Conservation (phyloP, 2,797 vertebrate genomes). For the Girardinus metallicus region DNA sequence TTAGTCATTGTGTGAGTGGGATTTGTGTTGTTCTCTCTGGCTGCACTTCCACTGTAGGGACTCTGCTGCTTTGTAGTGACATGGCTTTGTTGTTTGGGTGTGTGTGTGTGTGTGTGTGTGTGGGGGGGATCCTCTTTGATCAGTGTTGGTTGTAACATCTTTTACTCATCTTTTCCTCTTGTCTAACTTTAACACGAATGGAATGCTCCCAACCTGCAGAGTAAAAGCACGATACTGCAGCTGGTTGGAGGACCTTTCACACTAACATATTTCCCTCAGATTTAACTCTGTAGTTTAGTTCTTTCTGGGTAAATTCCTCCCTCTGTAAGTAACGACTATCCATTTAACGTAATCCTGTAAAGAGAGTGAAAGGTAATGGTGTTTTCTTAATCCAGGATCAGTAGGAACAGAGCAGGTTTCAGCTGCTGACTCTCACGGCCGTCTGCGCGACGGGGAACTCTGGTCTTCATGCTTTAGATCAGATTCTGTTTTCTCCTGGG, state of each 20-base stretch:
- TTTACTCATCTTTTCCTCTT: constrained; percentile 27
- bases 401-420: constrained; percentile 50
- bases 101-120: neutral
- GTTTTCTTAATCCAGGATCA: constrained; percentile 50
- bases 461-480: neutral
- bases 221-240: constrained; percentile 34
- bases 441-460: neutral
- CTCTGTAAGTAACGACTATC: constrained; percentile 23
- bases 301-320: neutral
- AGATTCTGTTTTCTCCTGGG: constrained; percentile 8
- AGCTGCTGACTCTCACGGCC: constrained; percentile 14
- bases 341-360: constrained; percentile 57
- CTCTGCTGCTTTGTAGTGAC: constrained; percentile 53
- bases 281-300: constrained; percentile 19
- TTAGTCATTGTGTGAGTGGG: constrained; percentile 22
- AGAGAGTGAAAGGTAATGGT: constrained; percentile 40
- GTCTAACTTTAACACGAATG: constrained; percentile 7
- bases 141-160: constrained; percentile 35
- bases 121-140: constrained; percentile 47
- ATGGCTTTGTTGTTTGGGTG: constrained; percentile 41
- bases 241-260: constrained; percentile 11
- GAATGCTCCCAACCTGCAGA: constrained; percentile 20
- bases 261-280: constrained; percentile 16
- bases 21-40: constrained; percentile 37
- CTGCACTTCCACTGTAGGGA: constrained; percentile 31